Conservation (phyloP, 2,113 vertebrate genomes). For the Odontophorus gujanensis region DNA sequence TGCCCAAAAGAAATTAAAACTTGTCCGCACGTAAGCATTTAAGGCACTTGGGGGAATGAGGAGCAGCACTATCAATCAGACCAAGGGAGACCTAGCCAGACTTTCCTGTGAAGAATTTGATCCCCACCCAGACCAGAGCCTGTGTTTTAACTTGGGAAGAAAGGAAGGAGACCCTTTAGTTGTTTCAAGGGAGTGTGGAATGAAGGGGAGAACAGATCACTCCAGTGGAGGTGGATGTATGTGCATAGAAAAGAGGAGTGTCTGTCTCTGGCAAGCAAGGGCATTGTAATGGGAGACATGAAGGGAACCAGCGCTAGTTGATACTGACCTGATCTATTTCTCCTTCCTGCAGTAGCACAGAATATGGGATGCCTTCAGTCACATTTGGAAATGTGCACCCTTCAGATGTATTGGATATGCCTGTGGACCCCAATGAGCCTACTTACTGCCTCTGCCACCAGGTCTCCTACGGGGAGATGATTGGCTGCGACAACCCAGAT, state of each 20-base stretch:
- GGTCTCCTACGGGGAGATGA: conserved; percentile 99
- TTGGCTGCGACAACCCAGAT: conserved; percentile 97
- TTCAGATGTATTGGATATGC: conserved; percentile 98
- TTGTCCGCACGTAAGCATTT: conserved; percentile 88
- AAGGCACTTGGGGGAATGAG: not conserved
- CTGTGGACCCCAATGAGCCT: conserved; percentile 97
- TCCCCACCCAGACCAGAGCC: not conserved
- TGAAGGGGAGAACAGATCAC: not conserved
- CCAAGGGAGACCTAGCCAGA: not conserved
- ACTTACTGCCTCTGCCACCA: conserved; percentile 99
- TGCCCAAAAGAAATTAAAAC: conserved; percentile 93
- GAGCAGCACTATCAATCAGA: not conserved
- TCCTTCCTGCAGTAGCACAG: conserved; percentile 81
- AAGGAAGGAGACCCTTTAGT: not conserved
- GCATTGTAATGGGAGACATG: not conserved
- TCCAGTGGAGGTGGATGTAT: not conserved
- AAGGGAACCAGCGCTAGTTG: not conserved
- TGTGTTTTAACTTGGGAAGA: not conserved
- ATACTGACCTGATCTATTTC: conserved; percentile 15
- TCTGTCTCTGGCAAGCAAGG: not conserved
- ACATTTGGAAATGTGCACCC: conserved; percentile 93
- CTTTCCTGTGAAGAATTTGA: not conserved
- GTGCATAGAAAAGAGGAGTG: not conserved
- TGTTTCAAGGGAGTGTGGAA: not conserved
- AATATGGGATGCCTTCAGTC: conserved; percentile 88